Conservation (phyloP, 2,113 vertebrate genomes). For the Piprites chloris region DNA sequence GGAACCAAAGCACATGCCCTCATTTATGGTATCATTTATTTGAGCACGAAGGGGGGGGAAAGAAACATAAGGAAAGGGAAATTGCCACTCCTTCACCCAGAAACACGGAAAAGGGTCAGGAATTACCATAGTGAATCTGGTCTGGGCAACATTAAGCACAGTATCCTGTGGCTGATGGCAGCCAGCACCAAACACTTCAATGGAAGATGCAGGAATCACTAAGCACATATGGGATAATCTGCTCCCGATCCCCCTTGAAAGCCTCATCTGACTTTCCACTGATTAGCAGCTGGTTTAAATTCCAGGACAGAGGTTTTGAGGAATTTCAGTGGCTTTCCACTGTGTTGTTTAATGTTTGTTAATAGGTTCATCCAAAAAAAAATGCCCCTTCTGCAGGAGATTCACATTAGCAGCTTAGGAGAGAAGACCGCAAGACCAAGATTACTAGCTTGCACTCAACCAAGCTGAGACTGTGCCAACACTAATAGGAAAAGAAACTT, state of each 20-base stretch:
- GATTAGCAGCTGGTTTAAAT: background rate
- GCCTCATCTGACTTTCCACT: background rate
- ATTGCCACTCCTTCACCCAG: background rate
- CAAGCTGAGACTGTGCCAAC: background rate
- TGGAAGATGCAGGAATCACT: background rate
- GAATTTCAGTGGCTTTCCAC: conserved; percentile 42
- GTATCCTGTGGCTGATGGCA: background rate
- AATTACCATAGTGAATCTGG: background rate
- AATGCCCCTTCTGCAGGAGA: background rate
- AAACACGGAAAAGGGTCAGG: background rate
- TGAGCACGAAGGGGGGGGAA: background rate
- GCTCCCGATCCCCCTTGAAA: background rate
- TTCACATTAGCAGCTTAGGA: background rate
- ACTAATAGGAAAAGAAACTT: conserved; percentile 31
- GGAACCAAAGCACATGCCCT: background rate
- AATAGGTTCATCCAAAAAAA: background rate
- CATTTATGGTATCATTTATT: background rate
- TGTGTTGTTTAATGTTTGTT: background rate
- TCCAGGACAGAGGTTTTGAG: conserved; percentile 13
- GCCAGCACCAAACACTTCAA: background rate
- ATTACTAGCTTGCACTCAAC: background rate
- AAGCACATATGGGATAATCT: background rate
- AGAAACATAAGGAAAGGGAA: background rate
- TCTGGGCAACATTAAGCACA: background rate
- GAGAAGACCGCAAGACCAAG: conserved; percentile 10